phyloP scores from a whole-genome alignment of 2,113 vertebrate genomes.

The Malurus alboscapulatus region DNA sequence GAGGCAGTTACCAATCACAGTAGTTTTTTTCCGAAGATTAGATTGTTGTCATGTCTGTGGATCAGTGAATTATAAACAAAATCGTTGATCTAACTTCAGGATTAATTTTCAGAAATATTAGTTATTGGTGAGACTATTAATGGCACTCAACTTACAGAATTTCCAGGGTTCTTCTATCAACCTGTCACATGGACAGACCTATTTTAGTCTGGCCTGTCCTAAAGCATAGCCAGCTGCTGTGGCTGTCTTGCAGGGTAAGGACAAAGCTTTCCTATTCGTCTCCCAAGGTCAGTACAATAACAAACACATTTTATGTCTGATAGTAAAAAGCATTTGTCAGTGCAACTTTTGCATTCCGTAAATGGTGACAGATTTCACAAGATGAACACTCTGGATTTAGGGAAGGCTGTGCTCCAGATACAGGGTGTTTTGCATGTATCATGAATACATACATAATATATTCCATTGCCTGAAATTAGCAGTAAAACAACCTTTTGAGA shows the following conservation, averaged over 20 bases:
- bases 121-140: background rate
- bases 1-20: background rate
- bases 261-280: conserved; percentile 32
- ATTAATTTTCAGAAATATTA: background rate
- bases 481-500: background rate
- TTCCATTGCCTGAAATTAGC: conserved; percentile 36
- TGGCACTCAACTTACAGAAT: background rate
- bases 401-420: background rate
- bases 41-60: background rate
- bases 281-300: conserved; percentile 58
- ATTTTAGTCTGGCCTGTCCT: conserved; percentile 56
- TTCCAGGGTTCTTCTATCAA: background rate
- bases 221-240: conserved; percentile 47
- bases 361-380: background rate
- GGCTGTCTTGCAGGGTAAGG: conserved; percentile 23
- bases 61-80: background rate
- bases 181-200: background rate
- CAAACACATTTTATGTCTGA: conserved; percentile 21
- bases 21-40: background rate
- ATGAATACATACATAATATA: background rate
- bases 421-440: background rate
- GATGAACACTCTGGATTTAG: background rate
- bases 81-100: background rate
- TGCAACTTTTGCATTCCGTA: background rate
- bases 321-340: conserved; percentile 19